Evolutionary conservation across 2,888 invertebrate species (phyloP).

Genomic region (Prenolepis imparis): DNA sequence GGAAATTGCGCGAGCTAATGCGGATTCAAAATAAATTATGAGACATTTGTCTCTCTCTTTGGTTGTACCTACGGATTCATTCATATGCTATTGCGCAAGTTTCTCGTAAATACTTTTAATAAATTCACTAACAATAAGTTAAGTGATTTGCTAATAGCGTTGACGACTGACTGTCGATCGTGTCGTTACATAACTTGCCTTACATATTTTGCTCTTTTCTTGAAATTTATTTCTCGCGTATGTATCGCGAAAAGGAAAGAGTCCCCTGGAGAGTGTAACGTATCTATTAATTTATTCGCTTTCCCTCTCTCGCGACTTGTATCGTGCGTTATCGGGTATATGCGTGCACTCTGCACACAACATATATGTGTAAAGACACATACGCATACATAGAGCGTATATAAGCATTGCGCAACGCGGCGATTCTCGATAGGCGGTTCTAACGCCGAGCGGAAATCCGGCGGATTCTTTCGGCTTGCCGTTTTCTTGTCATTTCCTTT

Average conservation of each 20-base stretch:
- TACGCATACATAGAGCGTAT: conserved; percentile 32
- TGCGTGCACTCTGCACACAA: conserved; percentile 41
- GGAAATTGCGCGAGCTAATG: not conserved
- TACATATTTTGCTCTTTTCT: conserved; percentile 18
- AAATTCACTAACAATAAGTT: not conserved
- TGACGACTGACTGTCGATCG: not conserved
- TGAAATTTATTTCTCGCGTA: conserved; percentile 9
- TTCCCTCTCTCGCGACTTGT: conserved; percentile 42
- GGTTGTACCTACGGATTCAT: no score
- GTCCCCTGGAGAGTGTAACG: not conserved
- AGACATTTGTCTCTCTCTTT: no score
- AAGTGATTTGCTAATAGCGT: not conserved
- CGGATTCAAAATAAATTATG: no score
- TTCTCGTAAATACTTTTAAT: not conserved
- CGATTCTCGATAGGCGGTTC: conserved; percentile 75
- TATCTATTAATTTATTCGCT: conserved; percentile 43
- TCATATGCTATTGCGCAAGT: no score
- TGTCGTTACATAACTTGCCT: conserved; percentile 1
- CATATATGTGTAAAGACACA: conserved; percentile 31
- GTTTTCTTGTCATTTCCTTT: conserved; percentile 74
- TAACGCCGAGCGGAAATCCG: conserved; percentile 81
- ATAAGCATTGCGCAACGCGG: conserved; percentile 76
- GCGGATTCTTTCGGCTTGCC: conserved; percentile 79
- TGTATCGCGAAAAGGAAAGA: not conserved
- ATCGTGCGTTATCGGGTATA: conserved; percentile 72